phyloP scores from a whole-genome alignment of 1,140 invertebrate genomes.

The Platorchestia sp. region DNA sequence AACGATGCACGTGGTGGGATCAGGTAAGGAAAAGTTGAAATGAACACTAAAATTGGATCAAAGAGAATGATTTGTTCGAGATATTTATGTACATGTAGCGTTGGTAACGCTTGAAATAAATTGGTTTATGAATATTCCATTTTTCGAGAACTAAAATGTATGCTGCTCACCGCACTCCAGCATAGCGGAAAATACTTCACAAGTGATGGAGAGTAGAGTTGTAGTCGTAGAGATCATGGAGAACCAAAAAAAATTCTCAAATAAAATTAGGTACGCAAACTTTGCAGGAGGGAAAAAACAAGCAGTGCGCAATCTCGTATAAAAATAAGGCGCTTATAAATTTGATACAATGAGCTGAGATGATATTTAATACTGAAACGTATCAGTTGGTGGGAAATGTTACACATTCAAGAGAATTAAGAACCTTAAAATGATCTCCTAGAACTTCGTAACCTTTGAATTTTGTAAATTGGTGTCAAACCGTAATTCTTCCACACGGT shows the following conservation, averaged over 20 bases:
- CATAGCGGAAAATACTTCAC: neutral
- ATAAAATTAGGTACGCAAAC: neutral
- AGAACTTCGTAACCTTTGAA: neutral
- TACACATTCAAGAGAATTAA: neutral
- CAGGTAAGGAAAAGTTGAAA: too few relatives aligned
- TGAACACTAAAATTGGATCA: too few relatives aligned
- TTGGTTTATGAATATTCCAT: too few relatives aligned
- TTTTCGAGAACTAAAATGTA: too few relatives aligned
- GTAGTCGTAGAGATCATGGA: neutral
- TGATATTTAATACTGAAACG: constrained; percentile 24
- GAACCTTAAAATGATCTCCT: neutral
- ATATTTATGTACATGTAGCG: too few relatives aligned
- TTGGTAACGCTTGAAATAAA: too few relatives aligned
- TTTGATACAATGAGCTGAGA: neutral
- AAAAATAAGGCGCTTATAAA: constrained; percentile 42
- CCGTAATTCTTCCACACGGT: neutral
- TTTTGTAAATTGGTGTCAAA: too few relatives aligned
- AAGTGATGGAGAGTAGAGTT: neutral
- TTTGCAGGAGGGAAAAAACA: neutral
- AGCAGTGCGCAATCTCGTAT: neutral
- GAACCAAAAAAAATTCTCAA: neutral
- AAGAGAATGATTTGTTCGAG: too few relatives aligned
- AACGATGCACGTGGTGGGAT: too few relatives aligned
- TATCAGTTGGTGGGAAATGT: constrained; percentile 26
- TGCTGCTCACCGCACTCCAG: neutral